phyloP scores from a whole-genome alignment of 2,113 vertebrate genomes.

The Ornithorhynchus anatinus region DNA sequence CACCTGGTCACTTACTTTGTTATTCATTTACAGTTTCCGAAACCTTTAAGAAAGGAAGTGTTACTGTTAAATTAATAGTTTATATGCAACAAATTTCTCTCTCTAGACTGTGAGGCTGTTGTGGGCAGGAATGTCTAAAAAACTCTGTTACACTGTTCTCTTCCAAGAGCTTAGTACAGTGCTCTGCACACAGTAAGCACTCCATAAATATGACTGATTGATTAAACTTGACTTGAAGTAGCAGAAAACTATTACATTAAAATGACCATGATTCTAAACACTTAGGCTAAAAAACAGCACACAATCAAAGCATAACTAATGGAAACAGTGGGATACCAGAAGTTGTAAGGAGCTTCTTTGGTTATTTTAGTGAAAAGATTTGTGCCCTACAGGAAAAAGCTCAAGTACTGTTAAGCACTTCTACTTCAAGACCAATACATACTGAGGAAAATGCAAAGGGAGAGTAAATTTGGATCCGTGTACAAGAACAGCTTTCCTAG shows the following conservation, averaged over 20 bases:
- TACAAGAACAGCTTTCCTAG: neutral
- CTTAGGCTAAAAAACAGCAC: neutral
- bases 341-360: neutral
- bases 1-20: too few relatives aligned
- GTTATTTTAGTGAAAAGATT: slow-evolving; percentile 2
- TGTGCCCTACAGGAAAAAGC: neutral
- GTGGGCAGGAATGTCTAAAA: too few relatives aligned
- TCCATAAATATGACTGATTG: too few relatives aligned
- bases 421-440: neutral
- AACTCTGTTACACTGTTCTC: too few relatives aligned
- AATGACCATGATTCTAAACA: neutral
- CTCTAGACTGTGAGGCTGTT: too few relatives aligned
- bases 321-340: neutral
- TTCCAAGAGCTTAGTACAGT: too few relatives aligned
- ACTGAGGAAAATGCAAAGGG: neutral
- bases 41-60: neutral
- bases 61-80: slow-evolving; percentile 1
- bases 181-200: too few relatives aligned
- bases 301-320: neutral
- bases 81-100: too few relatives aligned
- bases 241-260: neutral
- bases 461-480: slow-evolving; percentile 11
- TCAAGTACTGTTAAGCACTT: slow-evolving; percentile 14
- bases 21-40: neutral
- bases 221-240: too few relatives aligned